Conservation (phyloP, 2,888 invertebrate species). For the Quadroppia sp. region DNA sequence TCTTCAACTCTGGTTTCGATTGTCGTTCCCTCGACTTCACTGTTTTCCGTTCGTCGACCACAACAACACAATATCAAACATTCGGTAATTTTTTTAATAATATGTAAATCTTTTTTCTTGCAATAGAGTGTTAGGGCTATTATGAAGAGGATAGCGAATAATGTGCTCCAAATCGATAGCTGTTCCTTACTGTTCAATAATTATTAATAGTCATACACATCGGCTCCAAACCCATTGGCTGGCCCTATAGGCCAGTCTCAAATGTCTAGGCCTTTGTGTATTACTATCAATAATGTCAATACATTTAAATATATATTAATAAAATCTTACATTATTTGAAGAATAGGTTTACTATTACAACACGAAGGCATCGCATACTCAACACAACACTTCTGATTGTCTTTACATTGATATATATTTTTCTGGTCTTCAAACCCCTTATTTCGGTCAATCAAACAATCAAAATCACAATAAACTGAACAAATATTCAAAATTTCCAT, state of each 20-base stretch:
- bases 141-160: slow-evolving; percentile 46
- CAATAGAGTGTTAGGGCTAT: slow-evolving; percentile 47
- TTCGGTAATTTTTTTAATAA: slow-evolving; percentile 39
- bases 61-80: slow-evolving; percentile 37
- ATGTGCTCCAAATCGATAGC: slow-evolving; percentile 47
- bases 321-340: slow-evolving; percentile 47
- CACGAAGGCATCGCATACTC: slow-evolving; percentile 48
- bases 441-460: slow-evolving; percentile 47
- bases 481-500: neutral
- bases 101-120: slow-evolving; percentile 47
- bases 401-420: slow-evolving; percentile 48
- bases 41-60: slow-evolving; percentile 13
- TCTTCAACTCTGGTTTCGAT: neutral
- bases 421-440: slow-evolving; percentile 47
- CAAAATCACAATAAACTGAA: slow-evolving; percentile 32
- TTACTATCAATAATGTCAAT: neutral
- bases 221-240: too few relatives aligned
- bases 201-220: neutral
- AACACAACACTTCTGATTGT: slow-evolving; percentile 47
- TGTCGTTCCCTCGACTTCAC: neutral
- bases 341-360: slow-evolving; percentile 47
- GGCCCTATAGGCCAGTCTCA: too few relatives aligned
- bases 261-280: too few relatives aligned
- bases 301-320: neutral
- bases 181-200: slow-evolving; percentile 45